Evolutionary conservation across 2,113 vertebrate genomes (phyloP).

Genomic region (Suncus etruscus): DNA sequence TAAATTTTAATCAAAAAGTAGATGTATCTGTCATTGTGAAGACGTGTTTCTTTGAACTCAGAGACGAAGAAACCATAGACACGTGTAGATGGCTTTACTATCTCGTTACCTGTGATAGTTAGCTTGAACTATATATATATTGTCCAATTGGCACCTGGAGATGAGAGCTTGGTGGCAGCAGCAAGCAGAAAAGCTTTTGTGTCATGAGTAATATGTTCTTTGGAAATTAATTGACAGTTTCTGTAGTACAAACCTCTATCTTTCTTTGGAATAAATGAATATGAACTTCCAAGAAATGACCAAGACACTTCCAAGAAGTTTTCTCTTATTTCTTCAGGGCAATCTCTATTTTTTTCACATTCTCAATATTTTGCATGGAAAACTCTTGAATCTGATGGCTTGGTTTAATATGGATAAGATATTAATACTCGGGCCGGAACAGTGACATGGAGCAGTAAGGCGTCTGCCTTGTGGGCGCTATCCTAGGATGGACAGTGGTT

Average conservation of each 20-base stretch:
- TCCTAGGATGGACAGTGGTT: no score
- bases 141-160: constrained; percentile 92
- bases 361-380: constrained; percentile 89
- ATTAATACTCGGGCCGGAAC: no score
- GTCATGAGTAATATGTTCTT: constrained; percentile 92
- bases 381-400: constrained; percentile 12
- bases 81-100: constrained; percentile 96
- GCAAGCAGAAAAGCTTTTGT: constrained; percentile 91
- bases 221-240: constrained; percentile 93
- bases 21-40: constrained; percentile 83
- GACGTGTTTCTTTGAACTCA: constrained; percentile 81
- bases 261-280: constrained; percentile 89
- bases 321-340: constrained; percentile 88
- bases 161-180: constrained; percentile 89
- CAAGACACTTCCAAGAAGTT: constrained; percentile 90
- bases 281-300: constrained; percentile 89
- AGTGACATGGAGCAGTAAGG: no score
- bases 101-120: constrained; percentile 88
- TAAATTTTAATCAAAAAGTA: constrained; percentile 98
- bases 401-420: no score
- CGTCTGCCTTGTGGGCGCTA: no score
- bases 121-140: constrained; percentile 95
- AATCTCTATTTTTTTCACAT: constrained; percentile 94
- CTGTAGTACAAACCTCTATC: constrained; percentile 93
- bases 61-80: constrained; percentile 88